Base-by-base conservation (phyloP, 2,888 invertebrate species). In the Hipparchia sbordonii region DNA sequence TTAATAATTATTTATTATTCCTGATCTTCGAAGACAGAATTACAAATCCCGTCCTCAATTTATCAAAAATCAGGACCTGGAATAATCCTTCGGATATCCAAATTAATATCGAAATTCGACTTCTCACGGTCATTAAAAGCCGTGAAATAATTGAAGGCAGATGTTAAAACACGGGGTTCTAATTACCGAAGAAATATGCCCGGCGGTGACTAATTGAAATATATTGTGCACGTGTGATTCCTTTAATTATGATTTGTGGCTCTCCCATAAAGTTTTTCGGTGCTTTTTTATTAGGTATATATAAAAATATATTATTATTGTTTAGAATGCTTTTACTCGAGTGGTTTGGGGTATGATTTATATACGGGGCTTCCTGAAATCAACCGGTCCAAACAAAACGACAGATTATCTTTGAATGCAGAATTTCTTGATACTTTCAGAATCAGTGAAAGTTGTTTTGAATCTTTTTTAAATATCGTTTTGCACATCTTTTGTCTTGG, bases 171-270 rank as follows among this genome's bases (percentile, higher is more conserved):
- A 80, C 80, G 79, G 81, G 79, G 78, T 68, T 76, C 79, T 81
- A 80, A 82, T 82, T 82, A 82, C 78, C 70, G 75, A 80, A 82
- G 82, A 83, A 82, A 83, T 82, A 81, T 80, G 77, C 77, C 78
- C 77, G 70, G 72, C 69, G 76, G 79, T 77, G 76, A 80, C 77
- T 81, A 79, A 81, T 81, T 81, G 79, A 78, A 79, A 81, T 80
- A 77, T 77, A 81, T 79, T 75, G 79, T 74, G 72, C 82, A 82
- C 80, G 81, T 81, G 81, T 79, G 77, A 76, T 76, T 74, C 72
- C 67, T 73, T 74, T 77, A 79, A 81, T 80, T 81, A 79, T 81
- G 81, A 81, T 81, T 79, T 79, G 80, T 79, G 73, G 57, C 2
- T 33, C 61, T 13, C 6, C 45, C 59, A 48, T 68, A 68, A 59